A percentile compares a stretch with the other conserved stretches of the same genome.
phyloP scores from a whole-genome alignment of 2,113 vertebrate genomes.

The Megaptera novaeangliae region DNA sequence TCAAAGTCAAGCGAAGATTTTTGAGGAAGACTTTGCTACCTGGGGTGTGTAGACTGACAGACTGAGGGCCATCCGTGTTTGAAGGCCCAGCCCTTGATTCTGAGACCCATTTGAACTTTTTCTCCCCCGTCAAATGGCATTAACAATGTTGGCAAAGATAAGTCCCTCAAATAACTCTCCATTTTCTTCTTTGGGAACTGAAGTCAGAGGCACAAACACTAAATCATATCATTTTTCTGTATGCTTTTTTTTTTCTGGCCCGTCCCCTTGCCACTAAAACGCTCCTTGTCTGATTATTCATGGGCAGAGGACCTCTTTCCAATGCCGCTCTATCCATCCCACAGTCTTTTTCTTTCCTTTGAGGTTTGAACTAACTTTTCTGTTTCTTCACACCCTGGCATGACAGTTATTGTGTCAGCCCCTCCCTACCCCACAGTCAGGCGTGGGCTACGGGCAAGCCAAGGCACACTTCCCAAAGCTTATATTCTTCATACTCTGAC shows the following conservation, averaged over 20 bases:
- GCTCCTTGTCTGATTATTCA: neutral
- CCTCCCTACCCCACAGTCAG: neutral
- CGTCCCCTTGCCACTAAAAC: neutral
- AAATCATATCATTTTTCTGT: neutral
- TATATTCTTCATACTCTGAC: neutral
- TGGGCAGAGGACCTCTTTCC: slow-evolving; percentile 34
- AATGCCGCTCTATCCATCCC: neutral
- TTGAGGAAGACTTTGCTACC: slow-evolving; percentile 57
- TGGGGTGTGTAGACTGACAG: slow-evolving; percentile 66
- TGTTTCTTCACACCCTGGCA: slow-evolving; percentile 49
- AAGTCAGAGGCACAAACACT: slow-evolving; percentile 70
- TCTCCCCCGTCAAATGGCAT: slow-evolving; percentile 47
- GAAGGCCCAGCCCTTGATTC: slow-evolving; percentile 45
- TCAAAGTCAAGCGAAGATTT: slow-evolving; percentile 52
- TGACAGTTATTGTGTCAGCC: slow-evolving; percentile 22
- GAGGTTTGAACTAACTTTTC: neutral
- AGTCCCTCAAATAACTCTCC: slow-evolving; percentile 46
- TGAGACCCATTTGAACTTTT: slow-evolving; percentile 1
- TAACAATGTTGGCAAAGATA: slow-evolving; percentile 42
- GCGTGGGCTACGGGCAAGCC: slow-evolving; percentile 44
- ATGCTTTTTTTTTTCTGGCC: neutral
- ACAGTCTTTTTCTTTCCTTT: slow-evolving; percentile 22
- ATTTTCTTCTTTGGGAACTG: slow-evolving; percentile 43
- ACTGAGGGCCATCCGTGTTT: neutral
- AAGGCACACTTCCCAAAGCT: slow-evolving; percentile 55